Conservation (phyloP, 2,888 invertebrate genomes). For the Disparrhopalites patrizii region DNA sequence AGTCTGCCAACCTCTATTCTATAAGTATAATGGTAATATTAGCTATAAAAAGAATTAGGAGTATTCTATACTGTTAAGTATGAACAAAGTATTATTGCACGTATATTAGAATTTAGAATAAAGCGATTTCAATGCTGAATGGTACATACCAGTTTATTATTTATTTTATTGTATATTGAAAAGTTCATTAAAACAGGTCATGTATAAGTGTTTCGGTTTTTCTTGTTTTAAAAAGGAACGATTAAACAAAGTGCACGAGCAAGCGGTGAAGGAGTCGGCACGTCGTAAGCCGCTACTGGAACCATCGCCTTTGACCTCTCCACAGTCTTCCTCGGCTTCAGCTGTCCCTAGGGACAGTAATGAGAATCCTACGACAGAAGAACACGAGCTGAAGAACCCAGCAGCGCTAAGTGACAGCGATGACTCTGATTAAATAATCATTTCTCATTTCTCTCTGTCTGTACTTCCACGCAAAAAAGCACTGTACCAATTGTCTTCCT, state of each 20-base stretch:
- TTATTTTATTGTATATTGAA: not conserved
- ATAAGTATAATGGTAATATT: no score
- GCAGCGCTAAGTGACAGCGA: not conserved
- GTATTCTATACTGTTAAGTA: no score
- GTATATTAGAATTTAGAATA: no score
- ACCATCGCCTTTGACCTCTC: conserved; percentile 49
- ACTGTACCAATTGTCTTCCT: no score
- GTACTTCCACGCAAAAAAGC: no score
- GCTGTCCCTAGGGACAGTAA: not conserved
- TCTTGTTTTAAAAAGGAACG: conserved; percentile 65
- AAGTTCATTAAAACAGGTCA: not conserved
- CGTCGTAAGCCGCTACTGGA: conserved; percentile 63
- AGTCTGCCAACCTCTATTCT: no score
- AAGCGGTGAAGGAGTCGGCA: conserved; percentile 74
- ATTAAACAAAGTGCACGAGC: conserved; percentile 73
- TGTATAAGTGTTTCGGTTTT: no score
- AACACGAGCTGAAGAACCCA: not conserved
- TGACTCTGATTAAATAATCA: not conserved
- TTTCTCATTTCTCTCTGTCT: not conserved
- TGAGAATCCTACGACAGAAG: conserved; percentile 2
- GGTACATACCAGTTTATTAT: not conserved
- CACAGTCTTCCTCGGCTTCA: not conserved
- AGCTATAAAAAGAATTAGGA: no score
- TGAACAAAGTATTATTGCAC: no score
- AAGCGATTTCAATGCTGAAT: no score